Percentiles rank a stretch among this genome's conserved stretches.
These are phyloP conservation scores for Castor canadensis DNA, from an alignment of 2,113 vertebrate species.

Conservation along the genomic window DNA sequence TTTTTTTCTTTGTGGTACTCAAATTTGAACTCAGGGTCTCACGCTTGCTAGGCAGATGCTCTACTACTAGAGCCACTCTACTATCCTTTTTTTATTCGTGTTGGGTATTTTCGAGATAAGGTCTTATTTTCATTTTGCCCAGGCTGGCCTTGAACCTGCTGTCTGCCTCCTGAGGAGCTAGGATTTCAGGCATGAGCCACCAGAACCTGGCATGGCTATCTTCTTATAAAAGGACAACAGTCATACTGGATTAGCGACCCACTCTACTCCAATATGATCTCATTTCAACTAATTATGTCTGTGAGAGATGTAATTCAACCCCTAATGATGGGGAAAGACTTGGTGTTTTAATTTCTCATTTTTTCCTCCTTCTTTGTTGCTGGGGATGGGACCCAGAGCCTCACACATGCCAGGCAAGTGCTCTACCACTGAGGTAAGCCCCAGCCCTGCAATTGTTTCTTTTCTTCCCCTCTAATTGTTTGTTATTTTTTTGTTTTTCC, in stretches of 20 bases:
- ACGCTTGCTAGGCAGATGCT: no score
- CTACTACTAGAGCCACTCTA: no score
- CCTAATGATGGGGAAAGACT: not conserved
- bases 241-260: not conserved
- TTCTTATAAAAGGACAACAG: constrained; percentile 15
- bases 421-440: not conserved
- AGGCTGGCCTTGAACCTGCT: no score
- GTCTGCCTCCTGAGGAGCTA: not conserved
- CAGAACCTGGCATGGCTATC: not conserved
- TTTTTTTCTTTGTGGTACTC: no score
- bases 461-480: not conserved
- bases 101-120: no score
- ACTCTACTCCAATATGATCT: not conserved
- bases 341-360: not conserved
- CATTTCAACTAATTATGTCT: constrained; percentile 22
- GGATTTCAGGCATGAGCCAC: no score
- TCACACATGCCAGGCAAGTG: not conserved
- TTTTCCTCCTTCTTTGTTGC: not conserved
- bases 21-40: no score
- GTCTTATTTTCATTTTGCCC: not conserved
- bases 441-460: not conserved
- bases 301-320: not conserved
- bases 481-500: not conserved
- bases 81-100: no score
- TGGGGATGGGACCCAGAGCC: not conserved